phyloP scores from a whole-genome alignment of 2,888 invertebrate genomes.

The Lymantria dispar region DNA sequence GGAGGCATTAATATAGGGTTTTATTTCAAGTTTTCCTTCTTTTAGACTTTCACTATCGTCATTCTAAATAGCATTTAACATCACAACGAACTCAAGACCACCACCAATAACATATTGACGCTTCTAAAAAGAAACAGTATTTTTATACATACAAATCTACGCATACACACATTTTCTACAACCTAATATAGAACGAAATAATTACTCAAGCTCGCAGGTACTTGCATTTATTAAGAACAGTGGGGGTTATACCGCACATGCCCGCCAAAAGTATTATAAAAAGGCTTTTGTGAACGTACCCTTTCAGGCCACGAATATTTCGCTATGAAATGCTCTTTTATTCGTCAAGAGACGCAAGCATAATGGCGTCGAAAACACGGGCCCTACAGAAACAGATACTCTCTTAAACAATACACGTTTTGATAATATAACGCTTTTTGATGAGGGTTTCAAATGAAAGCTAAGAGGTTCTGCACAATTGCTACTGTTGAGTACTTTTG shows the following conservation, averaged over 20 bases:
- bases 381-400: conserved; percentile 63
- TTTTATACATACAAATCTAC: too few species aligned
- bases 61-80: too few species aligned
- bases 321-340: conserved; percentile 73
- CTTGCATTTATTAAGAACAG: conserved; percentile 58
- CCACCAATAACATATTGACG: too few species aligned
- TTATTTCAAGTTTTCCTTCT: too few species aligned
- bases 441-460: conserved; percentile 41
- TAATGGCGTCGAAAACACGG: conserved; percentile 62
- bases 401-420: conserved; percentile 67
- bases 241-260: conserved; percentile 54
- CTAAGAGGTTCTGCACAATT: conserved; percentile 34
- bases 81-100: too few species aligned
- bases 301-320: conserved; percentile 55
- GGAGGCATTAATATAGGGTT: too few species aligned
- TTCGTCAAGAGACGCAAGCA: conserved; percentile 46
- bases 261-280: conserved; percentile 72
- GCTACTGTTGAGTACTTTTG: conserved; percentile 11
- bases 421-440: conserved; percentile 68
- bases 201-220: conserved; percentile 52
- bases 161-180: conserved; percentile 15
- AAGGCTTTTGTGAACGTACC: conserved; percentile 70
- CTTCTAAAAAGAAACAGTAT: too few species aligned
- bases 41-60: too few species aligned
- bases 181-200: conserved; percentile 38